Conservation (phyloP, 37 sponge, comb jelly and placozoan genomes). For the Tethya wilhelma region DNA sequence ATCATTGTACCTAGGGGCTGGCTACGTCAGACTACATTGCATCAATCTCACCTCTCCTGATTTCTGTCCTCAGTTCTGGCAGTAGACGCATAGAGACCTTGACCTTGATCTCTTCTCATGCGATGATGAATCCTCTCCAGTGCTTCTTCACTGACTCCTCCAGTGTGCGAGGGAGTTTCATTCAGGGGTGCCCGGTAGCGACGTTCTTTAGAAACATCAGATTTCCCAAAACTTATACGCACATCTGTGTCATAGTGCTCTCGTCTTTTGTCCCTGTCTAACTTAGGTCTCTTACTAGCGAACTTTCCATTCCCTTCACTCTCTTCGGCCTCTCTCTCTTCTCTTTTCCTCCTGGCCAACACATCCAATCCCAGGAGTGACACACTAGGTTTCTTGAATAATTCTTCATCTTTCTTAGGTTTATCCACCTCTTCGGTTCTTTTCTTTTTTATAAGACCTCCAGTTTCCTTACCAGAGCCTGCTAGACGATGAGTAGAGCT, state of each 20-base stretch:
- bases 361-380: slow-evolving; percentile 86
- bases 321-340: slow-evolving; percentile 62
- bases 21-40: neutral
- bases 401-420: slow-evolving; percentile 16
- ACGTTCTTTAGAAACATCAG: slow-evolving; percentile 26
- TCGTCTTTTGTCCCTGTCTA: neutral
- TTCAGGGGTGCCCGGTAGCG: slow-evolving; percentile 51
- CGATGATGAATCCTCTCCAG: slow-evolving; percentile 49
- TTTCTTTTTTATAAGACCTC: slow-evolving; percentile 73
- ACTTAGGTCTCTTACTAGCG: slow-evolving; percentile 23
- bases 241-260: slow-evolving; percentile 14
- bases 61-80: neutral
- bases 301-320: neutral
- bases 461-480: slow-evolving; percentile 58
- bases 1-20: too few species aligned
- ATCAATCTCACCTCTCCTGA: neutral
- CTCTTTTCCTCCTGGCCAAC: slow-evolving; percentile 77
- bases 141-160: slow-evolving; percentile 87
- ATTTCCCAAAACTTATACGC: slow-evolving; percentile 65
- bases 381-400: slow-evolving; percentile 65
- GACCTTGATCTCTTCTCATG: neutral
- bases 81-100: slow-evolving; percentile 27
- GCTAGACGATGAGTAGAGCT: slow-evolving; percentile 42
- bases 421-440: neutral
- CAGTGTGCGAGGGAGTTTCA: slow-evolving; percentile 93